Evolutionary conservation across 2,797 vertebrate genomes (phyloP).

Genomic region (Semaprochilodus insignis): DNA sequence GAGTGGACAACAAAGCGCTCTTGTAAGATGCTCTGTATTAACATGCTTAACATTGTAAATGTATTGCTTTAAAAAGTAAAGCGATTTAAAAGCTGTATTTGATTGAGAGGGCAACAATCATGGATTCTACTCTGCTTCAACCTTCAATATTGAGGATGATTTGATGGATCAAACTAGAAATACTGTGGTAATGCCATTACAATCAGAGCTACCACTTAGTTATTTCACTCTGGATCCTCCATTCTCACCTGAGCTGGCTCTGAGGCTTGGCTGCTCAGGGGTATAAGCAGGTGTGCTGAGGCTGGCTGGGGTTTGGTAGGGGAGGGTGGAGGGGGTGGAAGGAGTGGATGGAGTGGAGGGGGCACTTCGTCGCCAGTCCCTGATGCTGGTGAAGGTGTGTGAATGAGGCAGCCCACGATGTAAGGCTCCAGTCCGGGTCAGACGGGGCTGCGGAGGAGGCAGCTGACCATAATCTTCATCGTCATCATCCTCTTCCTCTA

Average conservation of each 20-base stretch:
- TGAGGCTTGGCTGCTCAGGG: slow-evolving; percentile 78
- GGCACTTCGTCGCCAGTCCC: slow-evolving; percentile 87
- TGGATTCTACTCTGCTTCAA: too few species aligned
- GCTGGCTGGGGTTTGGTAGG: slow-evolving; percentile 81
- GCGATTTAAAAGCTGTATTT: too few species aligned
- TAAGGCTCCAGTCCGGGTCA: slow-evolving; percentile 83
- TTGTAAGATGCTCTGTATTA: too few species aligned
- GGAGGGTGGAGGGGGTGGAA: slow-evolving; percentile 80
- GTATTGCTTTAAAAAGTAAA: too few species aligned
- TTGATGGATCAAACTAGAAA: too few species aligned
- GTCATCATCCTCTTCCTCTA: slow-evolving; percentile 85
- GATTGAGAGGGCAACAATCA: too few species aligned
- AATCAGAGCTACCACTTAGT: too few species aligned
- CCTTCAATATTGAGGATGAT: too few species aligned
- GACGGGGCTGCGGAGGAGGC: slow-evolving; percentile 86
- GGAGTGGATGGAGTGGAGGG: slow-evolving; percentile 82
- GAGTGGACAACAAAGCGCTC: too few species aligned
- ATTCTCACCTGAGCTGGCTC: slow-evolving; percentile 83
- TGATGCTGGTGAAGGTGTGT: slow-evolving; percentile 92
- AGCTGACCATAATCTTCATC: slow-evolving; percentile 88
- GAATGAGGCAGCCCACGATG: slow-evolving; percentile 87
- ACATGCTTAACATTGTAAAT: too few species aligned
- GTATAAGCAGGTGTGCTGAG: slow-evolving; percentile 72
- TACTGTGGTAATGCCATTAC: too few species aligned
- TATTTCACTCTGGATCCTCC: too few species aligned